phyloP scores from a whole-genome alignment of 2,113 vertebrate species.

The Corydoras sp. region DNA sequence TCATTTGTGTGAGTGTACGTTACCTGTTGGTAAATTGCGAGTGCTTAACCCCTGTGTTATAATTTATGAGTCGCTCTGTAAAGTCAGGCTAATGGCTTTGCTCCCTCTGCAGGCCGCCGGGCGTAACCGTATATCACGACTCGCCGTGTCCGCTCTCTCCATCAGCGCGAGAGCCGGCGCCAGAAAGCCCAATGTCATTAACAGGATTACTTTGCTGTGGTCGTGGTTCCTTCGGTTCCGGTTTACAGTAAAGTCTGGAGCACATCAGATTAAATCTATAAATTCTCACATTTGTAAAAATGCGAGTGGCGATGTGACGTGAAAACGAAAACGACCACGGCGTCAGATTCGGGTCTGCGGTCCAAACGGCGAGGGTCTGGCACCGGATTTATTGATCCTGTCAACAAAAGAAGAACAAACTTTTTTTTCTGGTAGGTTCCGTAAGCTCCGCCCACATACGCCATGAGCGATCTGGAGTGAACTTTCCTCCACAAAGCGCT shows the following conservation, averaged over 20 bases:
- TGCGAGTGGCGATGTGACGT: neutral
- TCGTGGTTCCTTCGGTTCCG: constrained; percentile 21
- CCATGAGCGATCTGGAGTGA: neutral
- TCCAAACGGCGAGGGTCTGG: constrained; percentile 31
- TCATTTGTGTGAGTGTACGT: constrained; percentile 56
- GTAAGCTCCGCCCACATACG: neutral
- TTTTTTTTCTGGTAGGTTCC: no score
- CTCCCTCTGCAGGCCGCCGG: constrained; percentile 39
- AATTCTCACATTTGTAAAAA: constrained; percentile 14
- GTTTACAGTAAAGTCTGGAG: constrained; percentile 12
- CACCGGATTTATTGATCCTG: constrained; percentile 35
- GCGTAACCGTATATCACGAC: constrained; percentile 47
- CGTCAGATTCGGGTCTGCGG: constrained; percentile 23
- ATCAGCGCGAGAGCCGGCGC: constrained; percentile 33
- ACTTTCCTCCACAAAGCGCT: neutral
- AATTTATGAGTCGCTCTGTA: constrained; percentile 48
- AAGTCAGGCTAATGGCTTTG: constrained; percentile 51
- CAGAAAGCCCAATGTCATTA: constrained; percentile 49
- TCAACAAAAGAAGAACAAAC: neutral
- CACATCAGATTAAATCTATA: constrained; percentile 16
- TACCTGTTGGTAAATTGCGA: constrained; percentile 51
- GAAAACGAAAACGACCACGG: constrained; percentile 28
- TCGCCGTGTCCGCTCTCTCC: constrained; percentile 40
- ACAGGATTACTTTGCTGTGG: constrained; percentile 41
- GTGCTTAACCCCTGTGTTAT: constrained; percentile 47